Evolutionary conservation across 2,113 vertebrate species (phyloP).

Genomic region (Colius striatus): DNA sequence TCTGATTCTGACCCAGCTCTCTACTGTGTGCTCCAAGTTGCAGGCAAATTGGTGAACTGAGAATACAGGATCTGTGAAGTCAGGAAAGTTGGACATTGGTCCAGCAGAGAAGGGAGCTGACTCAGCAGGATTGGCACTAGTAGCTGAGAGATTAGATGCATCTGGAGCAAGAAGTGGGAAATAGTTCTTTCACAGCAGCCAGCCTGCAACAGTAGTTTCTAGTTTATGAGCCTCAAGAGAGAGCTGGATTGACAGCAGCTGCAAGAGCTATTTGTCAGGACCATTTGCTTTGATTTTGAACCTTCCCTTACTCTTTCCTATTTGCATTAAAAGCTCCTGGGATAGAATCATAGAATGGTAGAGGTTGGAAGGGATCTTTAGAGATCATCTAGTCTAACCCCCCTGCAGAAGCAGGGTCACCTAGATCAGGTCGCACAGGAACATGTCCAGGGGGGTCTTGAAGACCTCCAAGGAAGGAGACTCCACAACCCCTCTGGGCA

Average conservation of each 20-base stretch:
- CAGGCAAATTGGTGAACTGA: background rate
- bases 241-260: background rate
- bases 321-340: background rate
- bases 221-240: background rate
- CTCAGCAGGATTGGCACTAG: conserved; percentile 2
- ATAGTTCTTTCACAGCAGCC: background rate
- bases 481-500: no score
- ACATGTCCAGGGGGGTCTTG: no score
- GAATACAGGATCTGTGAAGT: background rate
- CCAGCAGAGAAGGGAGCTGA: background rate
- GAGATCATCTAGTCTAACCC: no score
- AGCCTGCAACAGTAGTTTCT: background rate
- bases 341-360: no score
- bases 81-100: background rate
- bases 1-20: background rate
- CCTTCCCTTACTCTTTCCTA: background rate
- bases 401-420: no score
- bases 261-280: background rate
- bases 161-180: background rate
- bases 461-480: no score
- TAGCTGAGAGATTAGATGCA: background rate
- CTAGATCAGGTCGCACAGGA: no score
- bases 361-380: no score
- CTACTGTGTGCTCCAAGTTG: background rate
- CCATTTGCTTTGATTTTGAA: fast-evolving